Evolutionary conservation across 2,888 invertebrate species (phyloP), one percentile per base, ranked within the genome.

Genomic region (Acronicta aceris): DNA sequence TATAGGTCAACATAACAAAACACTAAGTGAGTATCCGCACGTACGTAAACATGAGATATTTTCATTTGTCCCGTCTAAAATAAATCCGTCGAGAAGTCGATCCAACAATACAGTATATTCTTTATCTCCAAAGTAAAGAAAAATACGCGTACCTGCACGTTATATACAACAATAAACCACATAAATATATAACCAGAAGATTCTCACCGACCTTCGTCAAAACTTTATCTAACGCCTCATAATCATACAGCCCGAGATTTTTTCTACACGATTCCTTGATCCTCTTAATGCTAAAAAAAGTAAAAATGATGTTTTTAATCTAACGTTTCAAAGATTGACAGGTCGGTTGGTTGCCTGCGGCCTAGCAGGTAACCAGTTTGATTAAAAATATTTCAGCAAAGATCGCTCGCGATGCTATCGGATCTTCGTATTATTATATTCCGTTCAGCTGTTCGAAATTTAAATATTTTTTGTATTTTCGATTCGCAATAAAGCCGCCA

Each of bases 281-380:
- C 94, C 90, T 88, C 87, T 88, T 87, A 91, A 89, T 90, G 87
- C 90, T 83, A 89, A 91, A 88, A 92, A 94, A 93, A 92, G 85
- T 87, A 85, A 89, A 90, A 89, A 91, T 87, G 92, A 84, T 90
- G 84, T 93, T 94, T 94, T 94, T 94, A 94, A 94, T 93, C 91
- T 93, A 91, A 91, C 89, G 88, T 93, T 93, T 90, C 92, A 89
- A 83, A 92, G 94, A 94, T 93, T 94, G 94, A 94, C 94, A 94
- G 94, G 91, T 93, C 88, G 93, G 92, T 89, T 85, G 84, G 87
- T 84, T 82, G 86, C 83, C 83, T 83, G 83, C 84, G 75, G 76
- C 76, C 78, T 83, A 86, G 87, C 94, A 93, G 94, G 94, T 94
- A 93, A 90, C 90, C 91, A 89, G 84, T 90, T 92, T 94, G 93